Percentiles rank a stretch among this genome's conserved stretches.
phyloP scores from a whole-genome alignment of 2,888 invertebrate species.

The Phyllotreta cruciferae region DNA sequence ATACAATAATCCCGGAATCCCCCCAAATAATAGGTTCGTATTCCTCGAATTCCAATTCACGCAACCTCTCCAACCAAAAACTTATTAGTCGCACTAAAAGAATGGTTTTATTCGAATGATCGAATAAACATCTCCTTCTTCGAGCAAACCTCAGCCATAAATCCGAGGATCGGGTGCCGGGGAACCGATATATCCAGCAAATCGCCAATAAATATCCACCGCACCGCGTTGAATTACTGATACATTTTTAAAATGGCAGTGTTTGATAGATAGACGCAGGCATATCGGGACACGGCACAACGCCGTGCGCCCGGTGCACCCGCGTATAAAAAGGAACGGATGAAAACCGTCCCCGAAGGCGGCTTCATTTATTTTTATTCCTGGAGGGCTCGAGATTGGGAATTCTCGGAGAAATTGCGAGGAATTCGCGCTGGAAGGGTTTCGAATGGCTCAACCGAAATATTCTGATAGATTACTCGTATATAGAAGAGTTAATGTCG shows the following conservation, averaged over 20 bases:
- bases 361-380: slow-evolving; percentile 15
- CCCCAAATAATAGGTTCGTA: no score
- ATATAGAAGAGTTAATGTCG: no score
- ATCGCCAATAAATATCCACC: slow-evolving; percentile 4
- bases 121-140: no score
- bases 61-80: no score
- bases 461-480: no score
- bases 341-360: slow-evolving; percentile 1
- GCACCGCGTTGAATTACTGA: neutral
- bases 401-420: slow-evolving; percentile 3
- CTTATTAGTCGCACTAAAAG: no score
- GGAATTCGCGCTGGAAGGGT: neutral
- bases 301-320: neutral
- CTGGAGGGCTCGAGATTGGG: slow-evolving; percentile 7
- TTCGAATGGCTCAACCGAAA: neutral
- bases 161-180: no score
- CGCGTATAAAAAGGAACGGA: neutral
- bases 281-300: neutral
- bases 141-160: no score
- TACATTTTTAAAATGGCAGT: slow-evolving; percentile 4
- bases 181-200: neutral
- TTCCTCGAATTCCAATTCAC: no score
- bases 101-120: no score
- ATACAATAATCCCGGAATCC: no score
- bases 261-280: slow-evolving; percentile 4